These are phyloP conservation scores for Diarsia brunnea DNA, from an alignment of 2,888 invertebrate genomes.

Conservation along the genomic window DNA sequence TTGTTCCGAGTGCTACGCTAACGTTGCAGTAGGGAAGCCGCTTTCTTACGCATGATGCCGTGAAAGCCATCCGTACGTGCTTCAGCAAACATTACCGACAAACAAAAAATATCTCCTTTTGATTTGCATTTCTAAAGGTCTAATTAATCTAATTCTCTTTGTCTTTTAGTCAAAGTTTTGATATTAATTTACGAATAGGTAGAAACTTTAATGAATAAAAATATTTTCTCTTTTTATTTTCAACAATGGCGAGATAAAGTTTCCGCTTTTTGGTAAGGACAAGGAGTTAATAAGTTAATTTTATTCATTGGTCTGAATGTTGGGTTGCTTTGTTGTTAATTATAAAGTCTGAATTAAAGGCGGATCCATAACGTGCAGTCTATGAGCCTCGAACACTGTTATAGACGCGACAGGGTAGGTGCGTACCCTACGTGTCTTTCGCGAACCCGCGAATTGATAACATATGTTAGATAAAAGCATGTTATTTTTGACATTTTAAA, in stretches of 20 bases:
- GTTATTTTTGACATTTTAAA: no score
- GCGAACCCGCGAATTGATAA: no score
- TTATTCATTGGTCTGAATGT: slow-evolving; percentile 5
- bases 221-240: slow-evolving; percentile 26
- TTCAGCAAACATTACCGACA: no score
- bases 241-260: slow-evolving; percentile 35
- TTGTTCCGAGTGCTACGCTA: no score
- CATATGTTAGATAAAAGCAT: no score
- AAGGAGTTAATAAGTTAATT: slow-evolving; percentile 9
- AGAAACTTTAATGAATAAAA: slow-evolving; percentile 9
- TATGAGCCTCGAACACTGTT: background rate
- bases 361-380: background rate
- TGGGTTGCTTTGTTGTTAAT: background rate
- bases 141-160: slow-evolving; percentile 8
- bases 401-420: background rate
- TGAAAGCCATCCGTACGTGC: no score
- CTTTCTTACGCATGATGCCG: no score
- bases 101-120: slow-evolving; percentile 15
- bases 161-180: slow-evolving; percentile 36
- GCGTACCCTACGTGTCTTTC: no score
- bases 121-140: slow-evolving; percentile 19
- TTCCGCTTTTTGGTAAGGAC: slow-evolving; percentile 12
- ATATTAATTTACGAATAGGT: slow-evolving; percentile 45
- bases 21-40: no score
- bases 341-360: background rate